These are phyloP conservation scores for Tetragnatha versicolor DNA, from an alignment of 1,140 invertebrate genomes.

Conservation along the genomic window DNA sequence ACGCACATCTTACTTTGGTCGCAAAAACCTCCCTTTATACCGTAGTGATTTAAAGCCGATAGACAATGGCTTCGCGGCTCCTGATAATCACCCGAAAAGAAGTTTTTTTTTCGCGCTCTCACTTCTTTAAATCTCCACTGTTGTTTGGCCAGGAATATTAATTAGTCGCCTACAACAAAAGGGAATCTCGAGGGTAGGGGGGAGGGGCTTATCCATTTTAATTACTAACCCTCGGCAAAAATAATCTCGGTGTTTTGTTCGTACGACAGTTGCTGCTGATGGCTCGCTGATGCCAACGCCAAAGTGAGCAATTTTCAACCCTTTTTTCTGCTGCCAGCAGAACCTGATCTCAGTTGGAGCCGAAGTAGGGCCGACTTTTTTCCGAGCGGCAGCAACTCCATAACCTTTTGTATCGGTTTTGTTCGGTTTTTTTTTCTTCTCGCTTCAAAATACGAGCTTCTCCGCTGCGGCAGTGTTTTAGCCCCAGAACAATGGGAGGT, in stretches of 20 bases:
- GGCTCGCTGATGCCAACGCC: conserved; percentile 28
- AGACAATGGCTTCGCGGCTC: conserved; percentile 50
- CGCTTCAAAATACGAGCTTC: conserved; percentile 32
- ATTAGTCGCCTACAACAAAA: conserved; percentile 49
- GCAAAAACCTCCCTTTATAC: conserved; percentile 29
- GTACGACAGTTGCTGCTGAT: conserved; percentile 48
- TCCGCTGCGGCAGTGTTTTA: conserved; percentile 18
- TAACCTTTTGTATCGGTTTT: conserved; percentile 55
- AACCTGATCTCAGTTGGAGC: conserved; percentile 43
- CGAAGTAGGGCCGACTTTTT: conserved; percentile 48
- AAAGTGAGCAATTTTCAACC: conserved; percentile 52
- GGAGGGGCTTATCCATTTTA: conserved; percentile 52
- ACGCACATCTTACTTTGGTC: conserved; percentile 23
- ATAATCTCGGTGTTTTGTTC: conserved; percentile 53
- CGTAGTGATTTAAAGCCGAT: conserved; percentile 48
- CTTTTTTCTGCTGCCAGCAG: conserved; percentile 22
- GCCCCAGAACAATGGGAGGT: conserved; percentile 41
- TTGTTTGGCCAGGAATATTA: conserved; percentile 48
- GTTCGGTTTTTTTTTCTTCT: conserved; percentile 31
- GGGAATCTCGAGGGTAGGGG: conserved; percentile 7
- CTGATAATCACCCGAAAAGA: conserved; percentile 41
- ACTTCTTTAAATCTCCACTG: conserved; percentile 46
- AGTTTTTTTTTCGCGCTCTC: conserved; percentile 30
- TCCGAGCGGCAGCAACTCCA: conserved; percentile 39
- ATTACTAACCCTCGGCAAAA: conserved; percentile 55